Percentiles rank a stretch among this genome's conserved stretches.
Evolutionary conservation across 2,797 vertebrate genomes (phyloP).

Genomic region (Pelodytes ibericus): DNA sequence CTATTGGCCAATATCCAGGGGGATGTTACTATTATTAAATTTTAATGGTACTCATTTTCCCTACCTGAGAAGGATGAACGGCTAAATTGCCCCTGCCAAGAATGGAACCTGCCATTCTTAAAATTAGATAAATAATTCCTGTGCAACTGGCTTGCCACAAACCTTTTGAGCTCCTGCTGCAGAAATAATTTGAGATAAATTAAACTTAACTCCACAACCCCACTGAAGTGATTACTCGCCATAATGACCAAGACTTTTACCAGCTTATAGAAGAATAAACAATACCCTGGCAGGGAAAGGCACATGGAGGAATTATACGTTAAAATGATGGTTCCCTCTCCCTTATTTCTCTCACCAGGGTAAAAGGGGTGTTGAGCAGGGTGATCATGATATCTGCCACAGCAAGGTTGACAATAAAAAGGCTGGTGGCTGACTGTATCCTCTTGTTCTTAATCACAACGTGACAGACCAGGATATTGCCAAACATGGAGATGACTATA

Average conservation of each 20-base stretch:
- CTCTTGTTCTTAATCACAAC: conserved; percentile 62
- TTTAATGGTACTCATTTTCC: no score
- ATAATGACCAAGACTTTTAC: neutral
- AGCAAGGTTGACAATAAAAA: conserved; percentile 67
- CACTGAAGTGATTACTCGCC: neutral
- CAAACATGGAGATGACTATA: conserved; percentile 74
- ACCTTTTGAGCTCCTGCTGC: no score
- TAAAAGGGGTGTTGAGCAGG: conserved; percentile 67
- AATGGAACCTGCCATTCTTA: no score
- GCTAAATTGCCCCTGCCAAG: no score
- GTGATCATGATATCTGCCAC: conserved; percentile 69
- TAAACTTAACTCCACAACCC: neutral
- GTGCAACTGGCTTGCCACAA: no score
- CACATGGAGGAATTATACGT: neutral
- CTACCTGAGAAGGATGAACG: no score
- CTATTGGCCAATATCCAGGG: no score
- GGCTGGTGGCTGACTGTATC: conserved; percentile 66
- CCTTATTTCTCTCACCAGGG: conserved; percentile 60
- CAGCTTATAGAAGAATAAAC: neutral
- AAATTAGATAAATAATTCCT: no score
- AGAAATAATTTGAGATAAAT: no score
- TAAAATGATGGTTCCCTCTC: neutral
- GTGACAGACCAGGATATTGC: conserved; percentile 63
- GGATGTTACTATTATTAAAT: no score
- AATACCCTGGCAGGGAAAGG: neutral